Conservation (phyloP, 1,140 invertebrate species). For the Lasioglossum baleicum region DNA sequence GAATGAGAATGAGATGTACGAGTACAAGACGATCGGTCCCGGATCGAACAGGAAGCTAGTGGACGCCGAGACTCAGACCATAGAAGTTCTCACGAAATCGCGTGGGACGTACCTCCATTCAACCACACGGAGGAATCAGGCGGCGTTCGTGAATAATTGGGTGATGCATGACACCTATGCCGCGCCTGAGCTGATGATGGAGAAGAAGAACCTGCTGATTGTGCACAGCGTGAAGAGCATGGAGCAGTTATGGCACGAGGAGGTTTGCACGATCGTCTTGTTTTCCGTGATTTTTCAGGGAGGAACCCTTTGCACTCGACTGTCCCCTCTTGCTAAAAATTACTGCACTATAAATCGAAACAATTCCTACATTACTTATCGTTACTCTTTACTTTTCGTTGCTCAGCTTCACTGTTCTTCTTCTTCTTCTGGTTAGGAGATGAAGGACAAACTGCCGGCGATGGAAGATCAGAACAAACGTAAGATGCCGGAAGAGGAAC, state of each 20-base stretch:
- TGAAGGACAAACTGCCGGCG: slow-evolving; percentile 26
- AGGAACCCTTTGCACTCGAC: too few relatives aligned
- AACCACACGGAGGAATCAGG: slow-evolving; percentile 80
- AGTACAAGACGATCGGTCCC: slow-evolving; percentile 82
- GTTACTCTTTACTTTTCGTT: too few relatives aligned
- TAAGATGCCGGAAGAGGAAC: slow-evolving; percentile 62
- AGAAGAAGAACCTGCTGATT: slow-evolving; percentile 22
- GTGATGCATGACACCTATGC: slow-evolving; percentile 85
- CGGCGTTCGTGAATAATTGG: slow-evolving; percentile 86
- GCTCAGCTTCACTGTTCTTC: neutral
- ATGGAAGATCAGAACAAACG: neutral
- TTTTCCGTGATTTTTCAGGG: too few relatives aligned
- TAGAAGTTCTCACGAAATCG: slow-evolving; percentile 81
- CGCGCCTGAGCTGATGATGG: slow-evolving; percentile 36
- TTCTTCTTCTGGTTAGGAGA: neutral
- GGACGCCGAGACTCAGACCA: slow-evolving; percentile 85
- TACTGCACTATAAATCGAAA: too few relatives aligned
- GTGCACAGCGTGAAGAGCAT: slow-evolving; percentile 37
- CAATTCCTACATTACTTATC: too few relatives aligned
- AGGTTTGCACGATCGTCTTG: slow-evolving; percentile 16
- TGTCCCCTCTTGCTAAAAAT: too few relatives aligned
- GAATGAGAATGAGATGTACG: slow-evolving; percentile 84
- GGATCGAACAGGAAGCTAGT: slow-evolving; percentile 83
- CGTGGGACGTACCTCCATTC: slow-evolving; percentile 82
- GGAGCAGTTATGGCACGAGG: slow-evolving; percentile 15